Conservation (phyloP, 2,113 vertebrate genomes). For the Axis porcinus region DNA sequence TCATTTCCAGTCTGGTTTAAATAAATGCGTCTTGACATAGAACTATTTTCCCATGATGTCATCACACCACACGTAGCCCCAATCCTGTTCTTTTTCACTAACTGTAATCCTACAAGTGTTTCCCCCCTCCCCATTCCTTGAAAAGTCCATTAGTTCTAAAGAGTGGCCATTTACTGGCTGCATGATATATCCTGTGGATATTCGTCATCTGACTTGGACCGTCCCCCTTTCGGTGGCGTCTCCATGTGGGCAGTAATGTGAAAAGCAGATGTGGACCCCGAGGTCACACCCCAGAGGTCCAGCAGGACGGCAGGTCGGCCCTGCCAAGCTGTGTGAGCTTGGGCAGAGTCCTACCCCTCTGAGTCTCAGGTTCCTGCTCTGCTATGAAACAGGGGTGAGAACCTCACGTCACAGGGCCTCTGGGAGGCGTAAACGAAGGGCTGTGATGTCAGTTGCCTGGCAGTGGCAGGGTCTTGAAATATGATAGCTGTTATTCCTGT, state of each 20-base stretch:
- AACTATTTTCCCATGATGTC: rapidly evolving
- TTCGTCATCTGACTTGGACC: rapidly evolving
- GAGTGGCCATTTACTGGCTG: rapidly evolving
- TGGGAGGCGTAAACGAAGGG: rapidly evolving
- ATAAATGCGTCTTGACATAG: rapidly evolving
- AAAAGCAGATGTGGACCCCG: background rate
- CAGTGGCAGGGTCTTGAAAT: rapidly evolving
- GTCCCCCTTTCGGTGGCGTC: background rate
- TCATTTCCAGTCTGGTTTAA: background rate
- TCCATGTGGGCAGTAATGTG: too few species aligned
- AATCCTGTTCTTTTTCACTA: background rate
- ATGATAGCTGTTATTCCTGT: rapidly evolving
- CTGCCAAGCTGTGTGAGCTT: background rate
- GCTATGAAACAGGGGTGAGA: background rate
- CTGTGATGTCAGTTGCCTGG: rapidly evolving
- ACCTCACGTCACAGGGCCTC: background rate
- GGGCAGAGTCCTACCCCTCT: background rate
- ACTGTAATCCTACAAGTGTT: rapidly evolving
- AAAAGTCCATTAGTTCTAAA: rapidly evolving
- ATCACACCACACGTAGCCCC: rapidly evolving
- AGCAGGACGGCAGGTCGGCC: background rate
- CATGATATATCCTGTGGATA: rapidly evolving
- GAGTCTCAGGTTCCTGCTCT: background rate
- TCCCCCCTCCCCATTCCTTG: rapidly evolving
- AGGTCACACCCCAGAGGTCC: background rate